Percentiles rank a stretch among this genome's conserved stretches.
phyloP scores from a whole-genome alignment of 2,797 vertebrate species.

The Gadopsis bispinosus region DNA sequence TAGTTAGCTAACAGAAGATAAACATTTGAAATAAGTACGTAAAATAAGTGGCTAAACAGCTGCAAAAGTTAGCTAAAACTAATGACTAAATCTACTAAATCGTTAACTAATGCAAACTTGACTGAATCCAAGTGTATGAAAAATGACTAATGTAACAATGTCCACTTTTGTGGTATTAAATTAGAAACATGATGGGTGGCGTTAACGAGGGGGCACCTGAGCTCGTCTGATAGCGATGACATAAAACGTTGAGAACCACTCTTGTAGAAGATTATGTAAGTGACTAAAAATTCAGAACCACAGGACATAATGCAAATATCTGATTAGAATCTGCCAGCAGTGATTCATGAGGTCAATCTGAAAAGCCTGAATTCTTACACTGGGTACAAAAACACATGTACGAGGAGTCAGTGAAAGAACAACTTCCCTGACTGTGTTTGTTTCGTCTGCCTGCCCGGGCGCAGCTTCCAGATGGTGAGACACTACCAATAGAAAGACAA shows the following conservation, averaged over 20 bases:
- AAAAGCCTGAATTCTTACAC: background rate
- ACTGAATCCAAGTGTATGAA: background rate
- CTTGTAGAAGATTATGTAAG: background rate
- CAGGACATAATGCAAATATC: background rate
- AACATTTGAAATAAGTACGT: too few species aligned
- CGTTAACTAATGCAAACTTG: background rate
- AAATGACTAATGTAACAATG: background rate
- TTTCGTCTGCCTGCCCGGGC: constrained; percentile 27
- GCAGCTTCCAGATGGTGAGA: constrained; percentile 52
- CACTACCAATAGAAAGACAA: constrained; percentile 45
- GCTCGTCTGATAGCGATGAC: background rate
- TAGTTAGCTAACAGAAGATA: too few species aligned
- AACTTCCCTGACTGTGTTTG: constrained; percentile 28
- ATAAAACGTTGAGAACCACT: background rate
- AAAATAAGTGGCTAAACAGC: background rate
- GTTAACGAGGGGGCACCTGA: background rate
- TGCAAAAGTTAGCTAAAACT: background rate
- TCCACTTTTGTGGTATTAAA: background rate
- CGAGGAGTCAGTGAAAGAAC: constrained; percentile 16
- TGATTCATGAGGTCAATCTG: background rate
- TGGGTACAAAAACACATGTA: background rate
- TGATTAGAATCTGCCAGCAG: background rate
- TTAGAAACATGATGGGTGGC: background rate
- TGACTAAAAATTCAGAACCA: background rate
- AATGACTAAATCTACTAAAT: background rate